phyloP scores from a whole-genome alignment of 2,888 invertebrate genomes.

The Tetranychus truncatus region DNA sequence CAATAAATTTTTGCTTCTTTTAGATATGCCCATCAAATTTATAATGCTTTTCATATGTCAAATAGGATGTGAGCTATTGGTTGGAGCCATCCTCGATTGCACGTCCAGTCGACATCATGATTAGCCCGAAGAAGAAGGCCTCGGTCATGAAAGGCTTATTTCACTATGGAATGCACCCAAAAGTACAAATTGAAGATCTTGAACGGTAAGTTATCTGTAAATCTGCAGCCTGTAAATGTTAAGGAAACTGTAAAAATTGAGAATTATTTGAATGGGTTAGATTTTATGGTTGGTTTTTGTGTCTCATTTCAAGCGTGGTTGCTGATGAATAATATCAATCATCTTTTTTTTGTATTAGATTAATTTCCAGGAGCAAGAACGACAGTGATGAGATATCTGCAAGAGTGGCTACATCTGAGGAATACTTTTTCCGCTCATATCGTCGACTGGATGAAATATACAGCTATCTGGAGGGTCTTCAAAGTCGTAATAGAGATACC shows the following conservation, averaged over 20 bases:
- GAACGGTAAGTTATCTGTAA: neutral
- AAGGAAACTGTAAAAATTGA: neutral
- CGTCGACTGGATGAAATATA: slow-evolving; percentile 1
- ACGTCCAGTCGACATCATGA: slow-evolving; percentile 80
- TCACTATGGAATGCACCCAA: neutral
- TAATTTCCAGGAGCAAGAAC: neutral
- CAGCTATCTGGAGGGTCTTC: neutral
- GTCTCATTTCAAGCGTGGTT: neutral
- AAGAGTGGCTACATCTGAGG: neutral
- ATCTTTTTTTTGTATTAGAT: neutral
- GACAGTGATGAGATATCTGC: neutral
- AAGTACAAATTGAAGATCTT: neutral
- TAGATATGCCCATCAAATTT: neutral
- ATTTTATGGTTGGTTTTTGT: neutral
- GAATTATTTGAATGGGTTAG: neutral
- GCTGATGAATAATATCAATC: neutral
- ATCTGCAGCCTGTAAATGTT: too few relatives aligned
- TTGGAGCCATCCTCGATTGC: slow-evolving; percentile 19
- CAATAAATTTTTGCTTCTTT: neutral
- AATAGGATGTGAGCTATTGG: slow-evolving; percentile 23
- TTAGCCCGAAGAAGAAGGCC: slow-evolving; percentile 90
- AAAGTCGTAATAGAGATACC: neutral
- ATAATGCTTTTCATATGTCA: neutral
- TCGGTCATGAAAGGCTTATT: neutral
- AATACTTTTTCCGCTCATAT: neutral